phyloP scores from a whole-genome alignment of 2,113 vertebrate species.

The Melanostigma gelatinosum region DNA sequence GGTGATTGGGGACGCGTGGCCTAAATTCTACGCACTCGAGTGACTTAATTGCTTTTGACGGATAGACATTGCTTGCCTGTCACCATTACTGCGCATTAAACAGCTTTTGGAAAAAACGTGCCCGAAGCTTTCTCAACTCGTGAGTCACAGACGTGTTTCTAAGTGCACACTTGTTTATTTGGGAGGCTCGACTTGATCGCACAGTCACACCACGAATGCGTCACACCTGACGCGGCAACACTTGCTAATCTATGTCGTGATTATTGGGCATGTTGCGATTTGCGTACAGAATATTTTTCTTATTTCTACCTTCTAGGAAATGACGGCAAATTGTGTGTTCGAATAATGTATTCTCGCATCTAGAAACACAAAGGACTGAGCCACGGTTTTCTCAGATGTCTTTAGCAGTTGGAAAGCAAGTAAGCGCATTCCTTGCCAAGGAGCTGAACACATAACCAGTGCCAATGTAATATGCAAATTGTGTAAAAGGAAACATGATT shows the following conservation, averaged over 20 bases:
- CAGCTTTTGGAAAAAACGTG: constrained; percentile 26
- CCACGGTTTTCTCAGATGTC: constrained; percentile 57
- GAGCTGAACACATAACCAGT: constrained; percentile 52
- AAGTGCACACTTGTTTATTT: constrained; percentile 21
- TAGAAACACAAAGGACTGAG: constrained; percentile 16
- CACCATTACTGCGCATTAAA: constrained; percentile 53
- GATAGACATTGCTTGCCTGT: constrained; percentile 54
- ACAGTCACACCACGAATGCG: background rate
- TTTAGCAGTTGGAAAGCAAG: constrained; percentile 61
- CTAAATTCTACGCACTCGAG: constrained; percentile 41
- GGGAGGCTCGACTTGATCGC: constrained; percentile 13
- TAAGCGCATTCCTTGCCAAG: constrained; percentile 56
- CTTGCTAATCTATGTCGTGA: background rate
- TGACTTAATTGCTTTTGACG: constrained; percentile 67
- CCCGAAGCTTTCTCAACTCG: constrained; percentile 29
- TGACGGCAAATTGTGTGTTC: constrained; percentile 18
- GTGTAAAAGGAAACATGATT: constrained; percentile 71
- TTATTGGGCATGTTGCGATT: constrained; percentile 19
- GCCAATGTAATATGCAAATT: constrained; percentile 71
- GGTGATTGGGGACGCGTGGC: constrained; percentile 31
- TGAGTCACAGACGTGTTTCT: constrained; percentile 30
- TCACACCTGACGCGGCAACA: background rate
- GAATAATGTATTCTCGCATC: constrained; percentile 21
- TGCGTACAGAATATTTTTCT: constrained; percentile 9
- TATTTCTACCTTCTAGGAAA: constrained; percentile 32